These are phyloP conservation scores for Cryptocephalus primarius DNA, from an alignment of 2,888 invertebrate genomes.

Conservation along the genomic window DNA sequence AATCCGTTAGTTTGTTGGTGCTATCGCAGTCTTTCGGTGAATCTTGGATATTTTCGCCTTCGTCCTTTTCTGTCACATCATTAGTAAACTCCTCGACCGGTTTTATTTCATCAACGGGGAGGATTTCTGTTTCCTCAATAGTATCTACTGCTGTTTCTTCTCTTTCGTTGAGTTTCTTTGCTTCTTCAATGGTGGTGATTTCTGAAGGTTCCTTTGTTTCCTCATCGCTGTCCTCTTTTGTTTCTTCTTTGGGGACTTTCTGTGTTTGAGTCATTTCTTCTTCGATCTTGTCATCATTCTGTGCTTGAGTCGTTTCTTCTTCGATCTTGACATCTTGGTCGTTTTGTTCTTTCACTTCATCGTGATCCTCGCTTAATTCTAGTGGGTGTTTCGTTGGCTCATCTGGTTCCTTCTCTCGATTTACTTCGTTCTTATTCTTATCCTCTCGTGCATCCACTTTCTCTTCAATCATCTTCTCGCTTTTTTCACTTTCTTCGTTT, in stretches of 20 bases:
- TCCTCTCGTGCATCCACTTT: conserved; percentile 1
- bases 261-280: conserved; percentile 2
- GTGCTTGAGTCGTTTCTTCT: not conserved
- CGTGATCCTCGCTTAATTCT: not conserved
- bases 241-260: conserved; percentile 2
- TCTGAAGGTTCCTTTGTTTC: not conserved
- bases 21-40: conserved; percentile 1
- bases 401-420: not conserved
- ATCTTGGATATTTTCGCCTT: not conserved
- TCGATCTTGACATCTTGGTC: not conserved
- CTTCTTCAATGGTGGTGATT: not conserved
- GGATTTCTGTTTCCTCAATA: not conserved
- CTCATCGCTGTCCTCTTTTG: not conserved
- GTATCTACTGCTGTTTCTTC: not conserved
- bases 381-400: not conserved
- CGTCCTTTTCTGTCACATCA: conserved; percentile 1
- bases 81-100: not conserved
- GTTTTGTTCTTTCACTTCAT: not conserved
- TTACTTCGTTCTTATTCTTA: not conserved
- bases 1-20: not conserved
- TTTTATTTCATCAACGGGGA: conserved; percentile 2
- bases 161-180: not conserved
- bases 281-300: not conserved
- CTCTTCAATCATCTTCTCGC: not conserved
- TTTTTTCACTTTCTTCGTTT: not conserved